Evolutionary conservation across 2,113 vertebrate species (phyloP).

Genomic region (Empidonax traillii): DNA sequence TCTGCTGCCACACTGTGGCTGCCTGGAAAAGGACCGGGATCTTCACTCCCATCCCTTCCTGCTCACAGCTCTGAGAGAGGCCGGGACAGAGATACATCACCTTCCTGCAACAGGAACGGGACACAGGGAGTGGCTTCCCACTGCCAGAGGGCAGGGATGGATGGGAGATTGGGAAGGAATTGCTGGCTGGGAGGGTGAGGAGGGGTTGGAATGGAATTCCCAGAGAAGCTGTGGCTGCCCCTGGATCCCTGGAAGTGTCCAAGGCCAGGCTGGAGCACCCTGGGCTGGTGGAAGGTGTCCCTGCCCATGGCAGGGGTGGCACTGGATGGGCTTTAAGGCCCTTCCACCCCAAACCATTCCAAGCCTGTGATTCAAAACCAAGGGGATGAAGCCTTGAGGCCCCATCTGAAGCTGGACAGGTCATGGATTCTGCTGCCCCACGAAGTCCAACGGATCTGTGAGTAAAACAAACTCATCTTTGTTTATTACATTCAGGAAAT

Average conservation of each 20-base stretch:
- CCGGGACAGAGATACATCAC: too few species aligned
- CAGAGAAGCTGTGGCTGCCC: not conserved
- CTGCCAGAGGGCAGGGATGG: not conserved
- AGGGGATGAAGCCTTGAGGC: not conserved
- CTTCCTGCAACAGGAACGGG: not conserved
- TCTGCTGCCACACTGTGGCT: not conserved
- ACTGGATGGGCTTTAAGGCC: fast-evolving
- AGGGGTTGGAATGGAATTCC: too few species aligned
- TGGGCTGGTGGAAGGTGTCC: not conserved
- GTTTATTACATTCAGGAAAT: not conserved
- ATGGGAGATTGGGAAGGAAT: not conserved
- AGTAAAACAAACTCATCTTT: not conserved
- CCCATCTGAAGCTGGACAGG: not conserved
- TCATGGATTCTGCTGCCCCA: not conserved
- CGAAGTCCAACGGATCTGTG: not conserved
- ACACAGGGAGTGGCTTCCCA: not conserved
- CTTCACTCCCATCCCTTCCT: fast-evolving
- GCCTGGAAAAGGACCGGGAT: not conserved
- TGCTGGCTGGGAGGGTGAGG: not conserved
- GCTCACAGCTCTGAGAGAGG: not conserved
- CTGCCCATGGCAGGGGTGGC: not conserved
- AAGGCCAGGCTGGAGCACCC: not conserved
- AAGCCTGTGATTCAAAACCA: too few species aligned
- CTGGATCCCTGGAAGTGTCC: not conserved
- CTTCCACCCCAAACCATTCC: not conserved